Base-by-base conservation (phyloP, 2,797 vertebrate genomes). In the Momotus momota region DNA sequence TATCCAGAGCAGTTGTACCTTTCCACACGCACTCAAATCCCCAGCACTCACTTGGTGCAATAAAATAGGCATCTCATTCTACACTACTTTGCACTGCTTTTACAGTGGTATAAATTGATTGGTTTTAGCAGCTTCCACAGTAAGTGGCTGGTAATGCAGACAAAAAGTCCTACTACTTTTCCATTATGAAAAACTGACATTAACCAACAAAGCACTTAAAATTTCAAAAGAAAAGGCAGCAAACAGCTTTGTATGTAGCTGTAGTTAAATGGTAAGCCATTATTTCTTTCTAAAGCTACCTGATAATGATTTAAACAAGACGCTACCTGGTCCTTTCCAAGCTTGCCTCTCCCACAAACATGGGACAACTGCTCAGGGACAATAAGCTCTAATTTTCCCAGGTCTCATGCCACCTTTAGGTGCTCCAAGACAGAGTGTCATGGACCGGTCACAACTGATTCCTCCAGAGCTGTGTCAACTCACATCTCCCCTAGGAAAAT, bases 71-170 rank as follows among this genome's bases (percentile, higher is more conserved):
- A 45, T 21, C 73, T 81, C 21, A 10, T 60, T 70, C 48, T 29
- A n/a, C 51, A 38, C 29, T 35, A 43, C 20, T 88, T 69, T 67
- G 11, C 14, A 46, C 16, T 58, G 15, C 2, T 1, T 77, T 84
- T 75, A 20, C 2, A 0, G 22, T 43, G n/a, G 3, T 74, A 0
- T 22, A 52, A 66, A 1, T 22, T 27, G 25, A 45, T n/a, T 40
- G 0, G 9, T 14, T 94, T 88, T 52, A 90, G 33, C 22, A 72
- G 61, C 48, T 83, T 88, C 19, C 40, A 75, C 9, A 54, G 7
- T 12, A 65, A 67, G 26, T 40, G 46, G 16, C 25, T 8, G 6
- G 8, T 10, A 57, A 49, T 8, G 58, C n/a, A 61, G 78, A 93
- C 88, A 48, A 6, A 11, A 87, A 72, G 12, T 41, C 14, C 31